Evolutionary conservation across 2,888 invertebrate genomes (phyloP), one percentile per base, ranked within the genome.

Genomic region (Hymenopus coronatus): DNA sequence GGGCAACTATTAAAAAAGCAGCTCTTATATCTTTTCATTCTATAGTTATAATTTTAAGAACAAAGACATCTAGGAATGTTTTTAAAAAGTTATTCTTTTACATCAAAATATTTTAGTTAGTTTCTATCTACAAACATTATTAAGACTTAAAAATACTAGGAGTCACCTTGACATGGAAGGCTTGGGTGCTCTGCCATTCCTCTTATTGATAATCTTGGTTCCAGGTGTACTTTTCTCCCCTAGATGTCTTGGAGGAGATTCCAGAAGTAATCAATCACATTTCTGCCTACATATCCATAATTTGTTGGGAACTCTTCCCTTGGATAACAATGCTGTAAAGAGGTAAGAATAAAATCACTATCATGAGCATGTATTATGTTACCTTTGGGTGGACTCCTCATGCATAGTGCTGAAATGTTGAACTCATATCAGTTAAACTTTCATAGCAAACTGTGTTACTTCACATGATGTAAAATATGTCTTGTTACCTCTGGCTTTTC

Each of bases 51-150:
- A 30, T 87, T 82, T 27, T 28, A 70, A 28, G 81, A 81, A 54
- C 54, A 86, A 70, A 70, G 81, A 82, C 82, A 82, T 82, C 87
- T 82, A 82, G 87, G 87, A 87, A 87, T 87, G 82, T 82, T 30
- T 81, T 82, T 82, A 70, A 25, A 86, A 86, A 28, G 28, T 86
- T 6, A 70, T 87, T 84, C 33, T 30, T 20, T 87, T 82, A 87
- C 87, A 87, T 87, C 87, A 87, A 87, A 81, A 81, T 87, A 33
- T 87, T 70, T 87, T 28, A 33, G 82, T 70, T 70, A 70, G 54
- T 25, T 33, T 87, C 88, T 88, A 88, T 88, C 88, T 88, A 88
- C 88, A 88, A 85, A 70, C 54, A 70, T 70, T 82, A 14, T 84
- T 83, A 88, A 88, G 88, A 83, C 88, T 88, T 88, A 88, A 70